phyloP scores from a whole-genome alignment of 2,888 invertebrate genomes.

The Toxonevra muliebris region DNA sequence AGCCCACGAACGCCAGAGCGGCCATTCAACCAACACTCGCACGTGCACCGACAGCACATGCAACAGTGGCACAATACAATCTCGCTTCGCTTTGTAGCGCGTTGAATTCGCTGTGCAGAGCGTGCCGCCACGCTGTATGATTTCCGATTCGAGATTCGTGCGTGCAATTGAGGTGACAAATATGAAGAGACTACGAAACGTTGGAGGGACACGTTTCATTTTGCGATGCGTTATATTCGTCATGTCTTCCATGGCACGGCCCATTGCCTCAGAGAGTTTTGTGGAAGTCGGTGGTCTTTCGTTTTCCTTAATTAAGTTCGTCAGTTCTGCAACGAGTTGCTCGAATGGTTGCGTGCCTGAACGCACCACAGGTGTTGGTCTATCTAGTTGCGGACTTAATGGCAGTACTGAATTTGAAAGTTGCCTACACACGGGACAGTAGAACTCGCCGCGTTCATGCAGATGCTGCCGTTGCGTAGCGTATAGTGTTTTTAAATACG shows the following conservation, averaged over 20 bases:
- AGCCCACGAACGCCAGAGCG: slow-evolving; percentile 67
- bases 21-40: slow-evolving; percentile 74
- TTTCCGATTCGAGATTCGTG: slow-evolving; percentile 92
- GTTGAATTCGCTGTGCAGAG: slow-evolving; percentile 70
- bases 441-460: slow-evolving; percentile 86
- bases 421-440: slow-evolving; percentile 95
- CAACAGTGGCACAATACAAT: slow-evolving; percentile 87
- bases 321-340: slow-evolving; percentile 64
- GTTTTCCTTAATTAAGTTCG: slow-evolving; percentile 74
- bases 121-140: slow-evolving; percentile 89
- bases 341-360: slow-evolving; percentile 66
- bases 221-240: slow-evolving; percentile 86
- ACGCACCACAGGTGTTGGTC: slow-evolving; percentile 72
- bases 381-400: slow-evolving; percentile 76
- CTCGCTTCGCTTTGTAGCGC: slow-evolving; percentile 78
- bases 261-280: slow-evolving; percentile 86
- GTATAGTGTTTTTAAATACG: slow-evolving; percentile 87
- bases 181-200: slow-evolving; percentile 80
- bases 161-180: slow-evolving; percentile 90
- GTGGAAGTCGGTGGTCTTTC: slow-evolving; percentile 73
- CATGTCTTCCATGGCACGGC: slow-evolving; percentile 94
- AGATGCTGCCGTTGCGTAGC: slow-evolving; percentile 81
- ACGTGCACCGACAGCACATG: slow-evolving; percentile 89
- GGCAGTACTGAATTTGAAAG: slow-evolving; percentile 90
- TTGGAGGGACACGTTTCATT: slow-evolving; percentile 73